Evolutionary conservation across 2,888 invertebrate genomes (phyloP).

Genomic region (Epicampocera succincta): DNA sequence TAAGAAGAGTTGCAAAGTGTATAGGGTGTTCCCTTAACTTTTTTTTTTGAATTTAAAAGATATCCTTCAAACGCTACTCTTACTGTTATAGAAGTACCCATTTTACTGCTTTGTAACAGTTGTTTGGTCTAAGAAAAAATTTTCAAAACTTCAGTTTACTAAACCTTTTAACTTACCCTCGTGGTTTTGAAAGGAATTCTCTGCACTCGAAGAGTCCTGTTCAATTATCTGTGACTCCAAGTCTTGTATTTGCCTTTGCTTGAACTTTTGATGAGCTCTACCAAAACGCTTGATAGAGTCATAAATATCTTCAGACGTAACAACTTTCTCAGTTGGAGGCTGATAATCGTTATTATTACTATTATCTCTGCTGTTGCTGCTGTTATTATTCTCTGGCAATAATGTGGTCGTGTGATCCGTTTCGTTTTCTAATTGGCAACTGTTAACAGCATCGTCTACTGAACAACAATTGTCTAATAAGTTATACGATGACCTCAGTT

Average conservation of each 20-base stretch:
- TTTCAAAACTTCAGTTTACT: not conserved
- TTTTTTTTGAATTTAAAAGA: no score
- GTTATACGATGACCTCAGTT: conserved; percentile 83
- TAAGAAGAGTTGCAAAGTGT: no score
- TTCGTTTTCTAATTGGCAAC: conserved; percentile 30
- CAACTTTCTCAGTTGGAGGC: conserved; percentile 58
- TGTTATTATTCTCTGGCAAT: conserved; percentile 33
- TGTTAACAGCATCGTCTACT: conserved; percentile 64
- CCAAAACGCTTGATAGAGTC: conserved; percentile 80
- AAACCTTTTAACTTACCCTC: conserved; percentile 63
- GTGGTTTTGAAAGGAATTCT: conserved; percentile 11
- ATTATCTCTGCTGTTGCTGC: conserved; percentile 6
- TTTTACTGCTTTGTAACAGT: no score
- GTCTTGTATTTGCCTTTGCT: conserved; percentile 76
- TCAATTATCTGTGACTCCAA: conserved; percentile 46
- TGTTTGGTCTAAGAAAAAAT: no score
- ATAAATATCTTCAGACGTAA: conserved; percentile 77
- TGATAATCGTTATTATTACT: conserved; percentile 27
- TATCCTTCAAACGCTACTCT: no score
- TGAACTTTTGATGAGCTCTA: conserved; percentile 78
- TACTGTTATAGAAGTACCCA: no score
- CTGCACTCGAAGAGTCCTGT: conserved; percentile 25
- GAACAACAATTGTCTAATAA: conserved; percentile 75
- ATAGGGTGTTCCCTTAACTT: no score
- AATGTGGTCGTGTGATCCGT: conserved; percentile 13